Evolutionary conservation across 2,797 vertebrate genomes (phyloP).

Genomic region (Crenuchus spilurus): DNA sequence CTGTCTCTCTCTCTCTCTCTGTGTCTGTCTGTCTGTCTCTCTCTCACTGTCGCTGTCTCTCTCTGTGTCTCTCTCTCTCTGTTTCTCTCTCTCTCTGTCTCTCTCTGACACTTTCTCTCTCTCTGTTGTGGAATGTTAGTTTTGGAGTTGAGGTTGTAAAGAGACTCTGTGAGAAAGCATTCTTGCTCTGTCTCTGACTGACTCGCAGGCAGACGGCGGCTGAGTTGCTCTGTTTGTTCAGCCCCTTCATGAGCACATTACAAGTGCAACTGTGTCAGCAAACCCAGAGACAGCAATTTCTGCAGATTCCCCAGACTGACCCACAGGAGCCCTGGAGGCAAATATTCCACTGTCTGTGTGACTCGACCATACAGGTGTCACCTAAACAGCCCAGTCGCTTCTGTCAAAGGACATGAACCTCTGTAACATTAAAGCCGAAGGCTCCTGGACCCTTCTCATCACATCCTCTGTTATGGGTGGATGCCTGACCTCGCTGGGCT

Average conservation of each 20-base stretch:
- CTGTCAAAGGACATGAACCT: too few relatives aligned
- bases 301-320: conserved; percentile 16
- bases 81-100: conserved; percentile 1
- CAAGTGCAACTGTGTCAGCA: conserved; percentile 54
- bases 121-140: conserved; percentile 72
- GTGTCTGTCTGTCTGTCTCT: not conserved
- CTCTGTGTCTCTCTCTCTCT: not conserved
- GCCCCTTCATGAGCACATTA: conserved; percentile 49
- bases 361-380: too few relatives aligned
- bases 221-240: conserved; percentile 59
- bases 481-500: not conserved
- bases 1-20: not conserved
- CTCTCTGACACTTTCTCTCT: conserved; percentile 19
- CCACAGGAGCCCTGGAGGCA: conserved; percentile 25
- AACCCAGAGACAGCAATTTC: conserved; percentile 31
- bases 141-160: conserved; percentile 72
- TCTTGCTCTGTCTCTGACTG: conserved; percentile 45
- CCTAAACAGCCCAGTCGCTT: too few relatives aligned
- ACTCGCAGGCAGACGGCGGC: conserved; percentile 24
- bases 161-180: conserved; percentile 69
- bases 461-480: too few relatives aligned
- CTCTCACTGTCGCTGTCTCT: not conserved
- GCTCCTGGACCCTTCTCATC: too few relatives aligned
- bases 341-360: conserved; percentile 23
- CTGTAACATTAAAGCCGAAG: too few relatives aligned